Percentiles rank a stretch among this genome's conserved stretches.
These are phyloP conservation scores for Chiloscyllium plagiosum DNA, from an alignment of 2,113 vertebrate species.

Conservation along the genomic window DNA sequence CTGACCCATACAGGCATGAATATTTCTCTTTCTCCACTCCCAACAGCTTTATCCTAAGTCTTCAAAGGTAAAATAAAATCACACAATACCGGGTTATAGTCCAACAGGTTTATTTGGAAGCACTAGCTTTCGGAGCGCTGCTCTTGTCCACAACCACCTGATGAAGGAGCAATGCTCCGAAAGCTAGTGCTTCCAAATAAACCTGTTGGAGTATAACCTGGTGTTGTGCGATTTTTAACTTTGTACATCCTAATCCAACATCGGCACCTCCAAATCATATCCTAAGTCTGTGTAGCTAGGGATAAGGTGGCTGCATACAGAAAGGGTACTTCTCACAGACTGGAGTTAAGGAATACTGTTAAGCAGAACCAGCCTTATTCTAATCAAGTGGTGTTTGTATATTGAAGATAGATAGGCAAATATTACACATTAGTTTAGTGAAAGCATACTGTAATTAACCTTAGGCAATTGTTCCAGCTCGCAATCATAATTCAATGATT, in stretches of 20 bases:
- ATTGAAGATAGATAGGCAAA: neutral
- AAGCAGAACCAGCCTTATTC: neutral
- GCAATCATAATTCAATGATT: neutral
- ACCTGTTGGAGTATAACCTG: too few species aligned
- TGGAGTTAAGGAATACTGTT: neutral
- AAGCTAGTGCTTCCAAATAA: too few species aligned
- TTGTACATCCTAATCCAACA: too few species aligned
- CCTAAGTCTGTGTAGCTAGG: neutral
- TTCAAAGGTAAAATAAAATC: too few species aligned
- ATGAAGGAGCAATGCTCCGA: too few species aligned
- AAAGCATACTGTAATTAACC: neutral
- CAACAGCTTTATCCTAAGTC: neutral
- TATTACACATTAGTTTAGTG: neutral
- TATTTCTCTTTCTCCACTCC: neutral
- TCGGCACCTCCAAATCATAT: too few species aligned
- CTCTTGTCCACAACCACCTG: too few species aligned
- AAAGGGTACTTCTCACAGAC: neutral
- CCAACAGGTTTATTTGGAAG: too few species aligned
- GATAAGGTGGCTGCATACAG: neutral
- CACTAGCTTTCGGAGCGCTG: too few species aligned
- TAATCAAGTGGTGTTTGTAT: neutral
- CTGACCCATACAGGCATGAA: neutral
- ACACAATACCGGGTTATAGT: too few species aligned
- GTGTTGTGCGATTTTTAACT: too few species aligned
- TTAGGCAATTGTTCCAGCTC: neutral